phyloP scores from a whole-genome alignment of 2,113 vertebrate species.

The Sialia sialis region DNA sequence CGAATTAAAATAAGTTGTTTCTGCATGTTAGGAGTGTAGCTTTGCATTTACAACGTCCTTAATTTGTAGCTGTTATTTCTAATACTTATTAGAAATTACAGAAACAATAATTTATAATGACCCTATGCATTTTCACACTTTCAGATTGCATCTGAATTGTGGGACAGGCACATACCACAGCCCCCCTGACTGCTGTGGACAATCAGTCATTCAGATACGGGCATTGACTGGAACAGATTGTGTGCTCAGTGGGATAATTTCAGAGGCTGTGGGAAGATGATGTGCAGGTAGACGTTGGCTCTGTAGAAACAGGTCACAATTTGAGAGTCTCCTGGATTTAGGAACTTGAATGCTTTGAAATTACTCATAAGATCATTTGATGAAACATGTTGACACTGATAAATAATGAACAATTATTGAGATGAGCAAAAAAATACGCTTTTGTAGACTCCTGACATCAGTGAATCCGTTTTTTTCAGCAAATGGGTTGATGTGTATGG shows the following conservation, averaged over 20 bases:
- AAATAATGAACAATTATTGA: not conserved
- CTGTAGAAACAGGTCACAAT: not conserved
- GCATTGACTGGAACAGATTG: not conserved
- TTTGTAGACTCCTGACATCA: not conserved
- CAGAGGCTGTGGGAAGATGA: not conserved
- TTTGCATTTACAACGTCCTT: not conserved
- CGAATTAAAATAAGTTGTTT: not conserved
- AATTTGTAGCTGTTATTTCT: not conserved
- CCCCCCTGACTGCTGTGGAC: not conserved
- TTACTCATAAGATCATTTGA: not conserved
- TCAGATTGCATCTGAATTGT: not conserved
- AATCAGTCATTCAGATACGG: not conserved
- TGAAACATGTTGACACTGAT: not conserved
- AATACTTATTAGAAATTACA: not conserved
- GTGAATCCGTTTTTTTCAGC: not conserved
- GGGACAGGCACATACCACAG: not conserved
- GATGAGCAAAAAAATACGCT: not conserved
- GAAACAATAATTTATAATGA: not conserved
- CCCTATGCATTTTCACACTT: not conserved
- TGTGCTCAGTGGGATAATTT: not conserved
- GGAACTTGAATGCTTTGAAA: not conserved
- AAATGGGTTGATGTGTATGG: rapidly evolving
- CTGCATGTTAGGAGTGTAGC: not conserved
- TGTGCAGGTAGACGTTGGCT: not conserved
- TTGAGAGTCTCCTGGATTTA: not conserved